Evolutionary conservation across 2,888 invertebrate genomes (phyloP).

Genomic region (Phymatocera aterrima): DNA sequence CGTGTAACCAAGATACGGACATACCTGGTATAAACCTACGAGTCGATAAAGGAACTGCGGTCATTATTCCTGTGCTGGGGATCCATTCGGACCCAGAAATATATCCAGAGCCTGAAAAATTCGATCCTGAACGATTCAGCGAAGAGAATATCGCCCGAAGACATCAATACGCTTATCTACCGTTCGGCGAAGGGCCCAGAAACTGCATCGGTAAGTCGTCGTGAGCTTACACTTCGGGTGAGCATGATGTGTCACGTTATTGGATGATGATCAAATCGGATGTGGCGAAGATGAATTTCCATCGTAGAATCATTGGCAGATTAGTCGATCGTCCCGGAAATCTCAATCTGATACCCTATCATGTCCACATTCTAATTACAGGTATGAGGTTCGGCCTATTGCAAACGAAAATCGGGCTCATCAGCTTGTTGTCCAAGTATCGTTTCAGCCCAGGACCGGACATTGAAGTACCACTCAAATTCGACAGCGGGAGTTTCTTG

Average conservation of each 20-base stretch:
- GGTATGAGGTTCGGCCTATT: conserved; percentile 62
- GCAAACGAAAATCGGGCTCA: conserved; percentile 61
- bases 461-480: conserved; percentile 57
- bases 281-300: too few relatives aligned
- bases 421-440: conserved; percentile 56
- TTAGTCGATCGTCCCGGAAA: too few relatives aligned
- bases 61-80: conserved; percentile 71
- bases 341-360: too few relatives aligned
- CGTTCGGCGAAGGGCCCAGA: conserved; percentile 68
- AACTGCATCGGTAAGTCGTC: conserved; percentile 63
- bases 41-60: conserved; percentile 60
- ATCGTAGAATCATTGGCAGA: too few relatives aligned
- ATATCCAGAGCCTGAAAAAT: conserved; percentile 75
- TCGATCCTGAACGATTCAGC: conserved; percentile 76
- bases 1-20: conserved; percentile 55
- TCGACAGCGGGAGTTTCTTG: conserved; percentile 52
- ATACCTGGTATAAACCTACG: conserved; percentile 52
- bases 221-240: too few relatives aligned
- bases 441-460: conserved; percentile 58
- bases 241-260: too few relatives aligned
- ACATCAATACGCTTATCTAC: conserved; percentile 63
- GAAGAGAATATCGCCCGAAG: conserved; percentile 65
- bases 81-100: conserved; percentile 75
- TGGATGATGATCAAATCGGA: too few relatives aligned
- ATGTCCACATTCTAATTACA: conserved; percentile 50